These are phyloP conservation scores for Ceyx melanurus DNA, from an alignment of 2,113 vertebrate genomes.

Conservation along the genomic window DNA sequence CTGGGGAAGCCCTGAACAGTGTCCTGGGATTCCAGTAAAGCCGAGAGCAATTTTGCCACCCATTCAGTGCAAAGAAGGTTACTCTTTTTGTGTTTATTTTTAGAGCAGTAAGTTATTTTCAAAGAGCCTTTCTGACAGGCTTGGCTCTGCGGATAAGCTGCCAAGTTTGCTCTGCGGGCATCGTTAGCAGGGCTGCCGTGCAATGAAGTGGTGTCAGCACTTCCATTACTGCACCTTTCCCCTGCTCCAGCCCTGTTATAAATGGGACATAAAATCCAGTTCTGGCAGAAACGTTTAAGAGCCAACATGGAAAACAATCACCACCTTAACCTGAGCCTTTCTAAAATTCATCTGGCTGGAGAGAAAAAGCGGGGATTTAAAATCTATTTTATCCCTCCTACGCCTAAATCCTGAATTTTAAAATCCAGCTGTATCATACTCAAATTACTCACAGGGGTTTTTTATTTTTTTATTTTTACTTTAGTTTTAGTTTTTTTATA, in stretches of 20 bases:
- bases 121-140: neutral
- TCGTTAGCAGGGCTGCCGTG: neutral
- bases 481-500: neutral
- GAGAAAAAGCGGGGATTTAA: neutral
- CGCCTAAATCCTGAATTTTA: neutral
- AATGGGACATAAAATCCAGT: neutral
- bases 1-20: neutral
- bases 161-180: neutral
- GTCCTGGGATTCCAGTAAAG: neutral
- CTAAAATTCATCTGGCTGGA: neutral
- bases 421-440: neutral
- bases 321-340: neutral
- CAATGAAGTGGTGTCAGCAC: neutral
- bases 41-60: neutral
- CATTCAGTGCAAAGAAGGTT: neutral
- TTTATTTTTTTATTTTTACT: neutral
- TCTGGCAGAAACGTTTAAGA: slow-evolving; percentile 2
- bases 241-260: neutral
- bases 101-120: slow-evolving; percentile 5
- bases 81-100: slow-evolving; percentile 1
- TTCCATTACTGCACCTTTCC: slow-evolving; percentile 13
- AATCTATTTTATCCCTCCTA: slow-evolving; percentile 1
- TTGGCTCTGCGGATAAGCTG: neutral
- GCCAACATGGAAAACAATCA: neutral
- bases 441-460: neutral